These are phyloP conservation scores for Sarcoramphus papa DNA, from an alignment of 2,797 vertebrate genomes.

Conservation along the genomic window DNA sequence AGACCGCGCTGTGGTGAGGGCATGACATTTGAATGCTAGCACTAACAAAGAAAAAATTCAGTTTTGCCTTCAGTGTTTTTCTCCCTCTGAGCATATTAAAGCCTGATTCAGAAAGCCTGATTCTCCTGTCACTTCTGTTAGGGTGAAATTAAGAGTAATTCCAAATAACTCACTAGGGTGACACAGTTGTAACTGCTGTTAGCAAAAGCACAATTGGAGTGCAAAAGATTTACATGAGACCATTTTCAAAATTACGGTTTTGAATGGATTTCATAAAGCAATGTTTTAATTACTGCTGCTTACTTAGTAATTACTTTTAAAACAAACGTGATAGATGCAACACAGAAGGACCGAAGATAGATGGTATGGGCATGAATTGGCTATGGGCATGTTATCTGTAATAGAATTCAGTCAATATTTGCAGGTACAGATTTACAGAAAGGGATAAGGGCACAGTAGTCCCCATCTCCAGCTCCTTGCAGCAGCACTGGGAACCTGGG, in stretches of 20 bases:
- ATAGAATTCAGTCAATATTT: neutral
- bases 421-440: neutral
- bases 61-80: neutral
- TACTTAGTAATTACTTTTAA: neutral
- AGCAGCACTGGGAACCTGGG: neutral
- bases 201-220: neutral
- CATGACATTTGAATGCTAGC: neutral
- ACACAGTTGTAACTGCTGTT: neutral
- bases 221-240: neutral
- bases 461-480: neutral
- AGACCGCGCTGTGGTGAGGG: neutral
- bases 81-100: neutral
- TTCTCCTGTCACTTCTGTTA: neutral
- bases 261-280: neutral
- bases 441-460: neutral
- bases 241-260: neutral
- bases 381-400: neutral
- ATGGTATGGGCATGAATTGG: neutral
- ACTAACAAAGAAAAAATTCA: neutral
- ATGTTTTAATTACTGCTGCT: neutral
- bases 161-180: neutral
- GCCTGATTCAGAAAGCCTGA: neutral
- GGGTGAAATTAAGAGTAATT: neutral
- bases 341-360: neutral
- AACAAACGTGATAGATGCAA: neutral